Evolutionary conservation across 1,140 invertebrate species (phyloP), one percentile per base, ranked within the genome.

Genomic region (Cydia strobilella): DNA sequence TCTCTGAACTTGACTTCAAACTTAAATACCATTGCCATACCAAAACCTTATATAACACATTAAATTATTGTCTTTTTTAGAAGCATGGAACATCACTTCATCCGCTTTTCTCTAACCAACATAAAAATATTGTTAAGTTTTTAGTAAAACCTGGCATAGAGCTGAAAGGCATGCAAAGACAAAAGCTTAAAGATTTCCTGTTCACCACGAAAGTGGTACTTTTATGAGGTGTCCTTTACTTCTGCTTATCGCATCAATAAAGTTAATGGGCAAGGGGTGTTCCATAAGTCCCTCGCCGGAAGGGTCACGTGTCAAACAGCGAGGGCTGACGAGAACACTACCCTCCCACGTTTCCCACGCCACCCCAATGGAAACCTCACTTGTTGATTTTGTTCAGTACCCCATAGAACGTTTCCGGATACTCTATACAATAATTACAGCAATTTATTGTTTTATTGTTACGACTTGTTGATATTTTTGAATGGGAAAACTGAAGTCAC

Each of bases 301-400:
- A 85, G 85, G 90, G 90, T 89, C 89, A 86, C 86, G 89, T 87
- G 87, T 76, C 75, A 73, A 79, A 84, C 74, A 80, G 74, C 72
- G 80, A 78, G 84, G 87, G 84, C 79, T 82, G 84, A 63, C 82
- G 88, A 81, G 90, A 90, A 88, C 81, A 80, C 73, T 86, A 90
- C 86, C 86, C 87, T 79, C 82, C 78, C 76, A 66, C 71, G 77
- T 85, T 91, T 90, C 90, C 90, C 90, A 90, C 90, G 89, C 86
- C 81, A 83, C 85, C 88, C 85, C 79, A 82, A 84, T 86, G 86
- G 89, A 90, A 90, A 89, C 85, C 86, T 77, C 82, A 89, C 85
- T 92, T 89, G 89, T 90, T 89, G 87, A 85, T 89, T 87, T 88
- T 86, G 85, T 86, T 84, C 81, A 84, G 81, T 84, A 83, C 80